Conservation (phyloP, 2,797 vertebrate species). For the Lepilemur septentrionalis region DNA sequence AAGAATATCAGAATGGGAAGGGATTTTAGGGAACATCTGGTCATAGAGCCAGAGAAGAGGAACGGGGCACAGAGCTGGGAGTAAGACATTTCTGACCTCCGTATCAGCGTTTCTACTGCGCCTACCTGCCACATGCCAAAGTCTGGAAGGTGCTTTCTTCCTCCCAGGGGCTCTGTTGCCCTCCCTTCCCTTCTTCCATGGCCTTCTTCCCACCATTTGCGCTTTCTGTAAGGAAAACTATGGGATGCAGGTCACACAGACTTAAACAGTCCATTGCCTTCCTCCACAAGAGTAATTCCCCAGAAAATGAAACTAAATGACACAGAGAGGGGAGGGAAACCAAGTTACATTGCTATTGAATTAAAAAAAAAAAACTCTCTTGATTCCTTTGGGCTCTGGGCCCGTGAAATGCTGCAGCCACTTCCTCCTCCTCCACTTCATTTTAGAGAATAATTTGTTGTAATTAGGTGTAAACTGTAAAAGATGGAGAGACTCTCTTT, state of each 20-base stretch:
- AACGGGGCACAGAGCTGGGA: neutral
- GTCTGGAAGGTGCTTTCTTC: no score
- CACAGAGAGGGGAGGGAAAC: neutral
- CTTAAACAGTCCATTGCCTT: neutral
- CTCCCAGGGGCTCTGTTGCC: neutral
- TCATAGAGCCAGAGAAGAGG: neutral
- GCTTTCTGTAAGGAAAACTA: neutral
- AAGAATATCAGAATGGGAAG: neutral
- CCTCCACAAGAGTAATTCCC: neutral
- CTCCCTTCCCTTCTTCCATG: neutral
- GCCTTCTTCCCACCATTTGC: neutral
- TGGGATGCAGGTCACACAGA: neutral
- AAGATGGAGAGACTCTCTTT: neutral
- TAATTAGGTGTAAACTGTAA: neutral
- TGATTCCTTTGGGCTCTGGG: neutral
- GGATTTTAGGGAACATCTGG: neutral
- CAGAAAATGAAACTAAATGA: neutral
- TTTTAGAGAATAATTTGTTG: neutral
- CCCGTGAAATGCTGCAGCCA: neutral
- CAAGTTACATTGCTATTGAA: neutral
- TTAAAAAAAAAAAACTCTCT: neutral
- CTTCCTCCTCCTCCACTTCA: neutral
- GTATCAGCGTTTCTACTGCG: rapidly evolving
- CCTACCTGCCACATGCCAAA: rapidly evolving
- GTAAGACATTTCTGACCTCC: neutral